Evolutionary conservation across 1,140 invertebrate genomes (phyloP).

Genomic region (Thrips palmi): DNA sequence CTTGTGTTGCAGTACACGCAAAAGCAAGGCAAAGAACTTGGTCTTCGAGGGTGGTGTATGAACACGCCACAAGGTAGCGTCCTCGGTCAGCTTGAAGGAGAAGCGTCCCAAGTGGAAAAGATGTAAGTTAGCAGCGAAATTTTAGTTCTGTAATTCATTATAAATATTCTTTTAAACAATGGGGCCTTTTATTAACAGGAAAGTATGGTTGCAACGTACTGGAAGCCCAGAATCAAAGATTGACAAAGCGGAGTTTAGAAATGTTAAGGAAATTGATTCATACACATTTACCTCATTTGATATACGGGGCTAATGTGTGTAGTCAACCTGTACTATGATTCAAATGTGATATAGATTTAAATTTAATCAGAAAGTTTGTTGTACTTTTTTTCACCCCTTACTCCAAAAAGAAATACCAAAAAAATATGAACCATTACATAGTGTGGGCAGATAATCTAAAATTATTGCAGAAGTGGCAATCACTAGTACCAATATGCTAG

Average conservation of each 20-base stretch:
- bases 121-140: constrained; percentile 37
- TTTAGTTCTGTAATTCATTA: constrained; percentile 2
- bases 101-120: constrained; percentile 33
- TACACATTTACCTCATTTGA: constrained; percentile 3
- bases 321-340: no score
- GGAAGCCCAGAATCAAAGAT: constrained; percentile 50
- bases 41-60: constrained; percentile 54
- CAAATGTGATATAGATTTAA: no score
- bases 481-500: no score
- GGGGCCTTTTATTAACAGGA: constrained; percentile 36
- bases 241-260: constrained; percentile 41
- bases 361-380: no score
- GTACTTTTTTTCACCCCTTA: no score
- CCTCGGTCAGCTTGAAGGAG: constrained; percentile 46
- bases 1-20: constrained; percentile 37
- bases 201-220: constrained; percentile 40
- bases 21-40: constrained; percentile 39
- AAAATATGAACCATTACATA: no score
- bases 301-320: no score
- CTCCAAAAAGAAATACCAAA: no score
- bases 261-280: constrained; percentile 31
- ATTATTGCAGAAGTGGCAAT: no score
- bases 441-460: no score
- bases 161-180: not conserved
- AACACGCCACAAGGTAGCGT: constrained; percentile 56